phyloP scores from a whole-genome alignment of 1,140 invertebrate species.

The Lepeophtheirus salmonis region DNA sequence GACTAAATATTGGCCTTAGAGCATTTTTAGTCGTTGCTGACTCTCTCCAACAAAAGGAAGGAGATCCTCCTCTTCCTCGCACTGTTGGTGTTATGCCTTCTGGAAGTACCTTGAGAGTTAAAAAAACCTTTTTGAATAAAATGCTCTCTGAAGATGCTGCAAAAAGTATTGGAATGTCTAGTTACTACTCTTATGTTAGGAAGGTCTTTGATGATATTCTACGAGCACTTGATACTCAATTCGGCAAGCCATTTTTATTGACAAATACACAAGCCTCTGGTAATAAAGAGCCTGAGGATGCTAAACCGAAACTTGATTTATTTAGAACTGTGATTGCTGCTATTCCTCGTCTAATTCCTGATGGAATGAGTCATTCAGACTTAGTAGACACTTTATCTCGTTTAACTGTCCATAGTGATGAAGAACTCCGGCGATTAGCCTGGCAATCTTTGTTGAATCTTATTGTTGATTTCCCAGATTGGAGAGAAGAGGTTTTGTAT shows the following conservation, averaged over 20 bases:
- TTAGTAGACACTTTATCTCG: slow-evolving; percentile 76
- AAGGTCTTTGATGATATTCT: slow-evolving; percentile 91
- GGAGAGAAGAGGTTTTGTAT: slow-evolving; percentile 82
- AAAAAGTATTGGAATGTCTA: slow-evolving; percentile 80
- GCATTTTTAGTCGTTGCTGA: slow-evolving; percentile 96
- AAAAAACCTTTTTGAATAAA: slow-evolving; percentile 90
- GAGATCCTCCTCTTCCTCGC: slow-evolving; percentile 88
- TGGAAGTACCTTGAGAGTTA: slow-evolving; percentile 77
- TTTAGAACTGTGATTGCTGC: slow-evolving; percentile 93
- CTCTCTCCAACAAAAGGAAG: slow-evolving; percentile 94
- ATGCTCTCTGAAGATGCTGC: slow-evolving; percentile 89
- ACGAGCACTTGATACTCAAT: slow-evolving; percentile 81
- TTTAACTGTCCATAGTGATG: slow-evolving; percentile 58
- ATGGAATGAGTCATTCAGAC: slow-evolving; percentile 82
- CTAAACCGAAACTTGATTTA: slow-evolving; percentile 93
- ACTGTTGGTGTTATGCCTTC: slow-evolving; percentile 82
- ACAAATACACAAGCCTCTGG: slow-evolving; percentile 74
- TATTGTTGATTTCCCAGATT: slow-evolving; percentile 84
- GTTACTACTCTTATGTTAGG: slow-evolving; percentile 84
- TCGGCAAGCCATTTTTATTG: slow-evolving; percentile 82
- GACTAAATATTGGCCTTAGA: slow-evolving; percentile 92
- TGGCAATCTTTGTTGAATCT: slow-evolving; percentile 91
- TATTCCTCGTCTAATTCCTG: slow-evolving; percentile 87
- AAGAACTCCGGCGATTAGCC: slow-evolving; percentile 53
- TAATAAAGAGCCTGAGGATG: slow-evolving; percentile 50